A percentile compares a stretch with the other conserved stretches of the same genome.
Evolutionary conservation across 2,113 vertebrate species (phyloP).

Genomic region (Rostratula benghalensis): DNA sequence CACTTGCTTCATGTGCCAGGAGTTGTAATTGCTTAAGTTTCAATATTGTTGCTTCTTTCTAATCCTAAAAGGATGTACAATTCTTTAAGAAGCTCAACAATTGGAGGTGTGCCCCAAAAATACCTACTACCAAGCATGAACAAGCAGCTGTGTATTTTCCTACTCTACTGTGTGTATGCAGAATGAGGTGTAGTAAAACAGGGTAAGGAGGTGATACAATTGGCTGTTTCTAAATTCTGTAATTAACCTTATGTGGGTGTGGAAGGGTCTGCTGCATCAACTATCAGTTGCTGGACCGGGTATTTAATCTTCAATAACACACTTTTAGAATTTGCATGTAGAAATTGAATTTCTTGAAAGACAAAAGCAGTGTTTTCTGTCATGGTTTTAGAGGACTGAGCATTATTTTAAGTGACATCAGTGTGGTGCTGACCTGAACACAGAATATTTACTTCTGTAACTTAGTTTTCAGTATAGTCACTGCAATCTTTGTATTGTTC

Average conservation of each 20-base stretch:
- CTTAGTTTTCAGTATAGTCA: not conserved
- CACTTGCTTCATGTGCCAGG: not conserved
- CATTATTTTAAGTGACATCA: not conserved
- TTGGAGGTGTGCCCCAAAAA: not conserved
- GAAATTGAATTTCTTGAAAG: not conserved
- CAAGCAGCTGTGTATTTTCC: not conserved
- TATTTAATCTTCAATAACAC: not conserved
- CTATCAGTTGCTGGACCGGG: not conserved
- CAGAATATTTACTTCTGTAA: not conserved
- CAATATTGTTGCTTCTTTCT: not conserved
- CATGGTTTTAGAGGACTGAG: not conserved
- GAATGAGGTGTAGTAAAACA: not conserved
- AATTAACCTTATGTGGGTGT: not conserved
- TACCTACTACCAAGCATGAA: not conserved
- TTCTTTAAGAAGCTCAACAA: not conserved
- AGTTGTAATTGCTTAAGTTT: not conserved
- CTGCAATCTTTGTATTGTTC: not conserved
- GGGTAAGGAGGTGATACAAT: not conserved
- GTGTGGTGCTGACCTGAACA: not conserved
- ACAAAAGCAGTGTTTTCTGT: not conserved
- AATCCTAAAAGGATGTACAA: fast-evolving
- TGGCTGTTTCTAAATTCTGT: not conserved
- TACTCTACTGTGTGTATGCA: not conserved
- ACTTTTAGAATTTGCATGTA: not conserved
- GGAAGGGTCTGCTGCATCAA: not conserved